Evolutionary conservation across 2,797 vertebrate genomes (phyloP).

Genomic region (Gadopsis marmoratus): DNA sequence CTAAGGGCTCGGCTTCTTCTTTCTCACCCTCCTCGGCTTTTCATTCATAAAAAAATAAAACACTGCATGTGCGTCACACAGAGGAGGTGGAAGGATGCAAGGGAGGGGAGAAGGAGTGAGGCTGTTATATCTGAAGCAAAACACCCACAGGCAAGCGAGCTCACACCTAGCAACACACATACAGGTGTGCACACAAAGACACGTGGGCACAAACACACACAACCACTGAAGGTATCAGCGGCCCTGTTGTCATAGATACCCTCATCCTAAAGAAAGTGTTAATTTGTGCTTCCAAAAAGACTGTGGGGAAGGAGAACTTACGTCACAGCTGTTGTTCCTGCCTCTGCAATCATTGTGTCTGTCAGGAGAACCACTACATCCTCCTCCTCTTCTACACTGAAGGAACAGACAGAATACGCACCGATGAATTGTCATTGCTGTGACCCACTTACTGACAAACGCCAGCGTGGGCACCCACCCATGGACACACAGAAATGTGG

Average conservation of each 20-base stretch:
- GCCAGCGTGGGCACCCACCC: constrained; percentile 1
- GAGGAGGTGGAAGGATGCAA: constrained; percentile 48
- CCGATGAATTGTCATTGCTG: constrained; percentile 17
- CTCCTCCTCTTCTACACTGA: constrained; percentile 52
- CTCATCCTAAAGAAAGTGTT: constrained; percentile 35
- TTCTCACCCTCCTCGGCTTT: constrained; percentile 32
- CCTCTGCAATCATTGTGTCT: constrained; percentile 61
- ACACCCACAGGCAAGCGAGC: constrained; percentile 48
- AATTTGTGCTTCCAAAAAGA: constrained; percentile 46
- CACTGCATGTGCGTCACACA: constrained; percentile 71
- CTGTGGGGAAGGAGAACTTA: constrained; percentile 50
- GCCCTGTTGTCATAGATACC: constrained; percentile 60
- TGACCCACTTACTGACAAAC: constrained; percentile 33
- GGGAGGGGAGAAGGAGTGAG: constrained; percentile 22
- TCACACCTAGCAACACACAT: constrained; percentile 13
- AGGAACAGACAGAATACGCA: constrained; percentile 56
- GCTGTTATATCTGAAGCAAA: constrained; percentile 46
- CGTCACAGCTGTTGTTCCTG: constrained; percentile 67
- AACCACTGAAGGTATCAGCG: constrained; percentile 34
- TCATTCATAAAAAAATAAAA: constrained; percentile 77
- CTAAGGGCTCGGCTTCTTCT: constrained; percentile 35
- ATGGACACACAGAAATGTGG: background rate
- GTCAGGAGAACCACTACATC: constrained; percentile 51
- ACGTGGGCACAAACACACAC: constrained; percentile 6
- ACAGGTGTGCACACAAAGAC: background rate